phyloP scores from a whole-genome alignment of 2,888 invertebrate species.

The Fissipunctia ypsillon region DNA sequence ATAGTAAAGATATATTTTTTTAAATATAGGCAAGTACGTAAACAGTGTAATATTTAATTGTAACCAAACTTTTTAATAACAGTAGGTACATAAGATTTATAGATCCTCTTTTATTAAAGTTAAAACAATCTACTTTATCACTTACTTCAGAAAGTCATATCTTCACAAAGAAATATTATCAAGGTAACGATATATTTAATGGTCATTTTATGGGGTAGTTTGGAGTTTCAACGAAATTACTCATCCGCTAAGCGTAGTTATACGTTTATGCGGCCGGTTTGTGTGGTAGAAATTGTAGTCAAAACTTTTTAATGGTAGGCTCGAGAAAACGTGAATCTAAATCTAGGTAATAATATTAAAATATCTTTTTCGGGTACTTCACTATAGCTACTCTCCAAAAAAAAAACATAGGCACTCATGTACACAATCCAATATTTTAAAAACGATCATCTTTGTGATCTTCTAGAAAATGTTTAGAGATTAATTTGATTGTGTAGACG shows the following conservation, averaged over 20 bases:
- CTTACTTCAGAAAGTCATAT: slow-evolving; percentile 39
- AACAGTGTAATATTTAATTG: not conserved
- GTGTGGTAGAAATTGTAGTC: slow-evolving; percentile 24
- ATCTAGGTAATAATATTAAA: not conserved
- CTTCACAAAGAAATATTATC: slow-evolving; percentile 45
- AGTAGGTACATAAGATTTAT: slow-evolving; percentile 21
- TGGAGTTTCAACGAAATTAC: slow-evolving; percentile 49
- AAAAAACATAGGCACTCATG: too few relatives aligned
- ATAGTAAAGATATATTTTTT: not conserved
- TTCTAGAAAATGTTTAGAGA: too few relatives aligned
- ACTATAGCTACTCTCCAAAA: too few relatives aligned
- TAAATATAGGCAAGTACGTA: not conserved
- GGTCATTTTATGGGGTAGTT: slow-evolving; percentile 38
- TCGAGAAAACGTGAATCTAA: slow-evolving; percentile 1
- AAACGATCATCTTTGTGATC: too few relatives aligned
- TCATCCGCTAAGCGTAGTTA: slow-evolving; percentile 22
- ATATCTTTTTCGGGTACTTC: not conserved
- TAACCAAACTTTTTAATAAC: slow-evolving; percentile 22
- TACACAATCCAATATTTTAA: too few relatives aligned
- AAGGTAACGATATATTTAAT: slow-evolving; percentile 41
- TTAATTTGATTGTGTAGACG: too few relatives aligned
- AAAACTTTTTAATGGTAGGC: slow-evolving; percentile 39
- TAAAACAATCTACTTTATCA: slow-evolving; percentile 32
- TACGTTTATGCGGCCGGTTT: slow-evolving; percentile 2
- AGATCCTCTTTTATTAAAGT: slow-evolving; percentile 36